Evolutionary conservation across 2,113 vertebrate genomes (phyloP).

Genomic region (Pelodiscus sinensis): DNA sequence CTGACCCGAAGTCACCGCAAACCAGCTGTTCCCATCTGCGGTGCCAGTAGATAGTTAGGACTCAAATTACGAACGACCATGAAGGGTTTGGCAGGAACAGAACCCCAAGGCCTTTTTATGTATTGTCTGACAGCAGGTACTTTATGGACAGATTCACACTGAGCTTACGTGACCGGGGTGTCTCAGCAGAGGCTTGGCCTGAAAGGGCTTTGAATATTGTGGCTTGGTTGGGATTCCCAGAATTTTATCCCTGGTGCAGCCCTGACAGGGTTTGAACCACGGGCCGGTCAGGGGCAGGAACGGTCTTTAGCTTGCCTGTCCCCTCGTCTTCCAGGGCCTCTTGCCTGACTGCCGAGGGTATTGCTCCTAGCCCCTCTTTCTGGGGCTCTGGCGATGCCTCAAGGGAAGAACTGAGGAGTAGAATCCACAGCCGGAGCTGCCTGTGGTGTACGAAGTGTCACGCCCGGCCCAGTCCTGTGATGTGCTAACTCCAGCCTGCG

Average conservation of each 20-base stretch:
- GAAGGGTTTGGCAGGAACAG: conserved; percentile 17
- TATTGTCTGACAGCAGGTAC: conserved; percentile 52
- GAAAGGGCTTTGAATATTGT: conserved; percentile 29
- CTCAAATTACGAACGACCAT: conserved; percentile 9
- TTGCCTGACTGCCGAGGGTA: not conserved
- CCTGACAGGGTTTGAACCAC: not conserved
- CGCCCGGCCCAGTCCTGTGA: not conserved
- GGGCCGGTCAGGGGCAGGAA: not conserved
- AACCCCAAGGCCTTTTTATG: conserved; percentile 14
- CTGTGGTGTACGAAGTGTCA: not conserved
- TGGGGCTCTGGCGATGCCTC: rapidly evolving
- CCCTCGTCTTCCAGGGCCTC: not conserved
- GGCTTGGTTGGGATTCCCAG: not conserved
- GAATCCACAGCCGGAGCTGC: not conserved
- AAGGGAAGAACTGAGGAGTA: rapidly evolving
- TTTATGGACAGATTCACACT: conserved; percentile 39
- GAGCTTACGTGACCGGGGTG: not conserved
- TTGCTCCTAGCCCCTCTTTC: not conserved
- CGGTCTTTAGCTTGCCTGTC: not conserved
- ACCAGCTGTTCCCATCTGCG: conserved; percentile 35
- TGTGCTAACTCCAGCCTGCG: not conserved
- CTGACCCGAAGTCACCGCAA: not conserved
- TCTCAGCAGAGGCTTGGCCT: not conserved
- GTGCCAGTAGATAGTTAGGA: conserved; percentile 28
- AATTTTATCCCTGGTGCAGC: not conserved